phyloP scores from a whole-genome alignment of 2,797 vertebrate genomes.

The Pseudochromis fuscus region DNA sequence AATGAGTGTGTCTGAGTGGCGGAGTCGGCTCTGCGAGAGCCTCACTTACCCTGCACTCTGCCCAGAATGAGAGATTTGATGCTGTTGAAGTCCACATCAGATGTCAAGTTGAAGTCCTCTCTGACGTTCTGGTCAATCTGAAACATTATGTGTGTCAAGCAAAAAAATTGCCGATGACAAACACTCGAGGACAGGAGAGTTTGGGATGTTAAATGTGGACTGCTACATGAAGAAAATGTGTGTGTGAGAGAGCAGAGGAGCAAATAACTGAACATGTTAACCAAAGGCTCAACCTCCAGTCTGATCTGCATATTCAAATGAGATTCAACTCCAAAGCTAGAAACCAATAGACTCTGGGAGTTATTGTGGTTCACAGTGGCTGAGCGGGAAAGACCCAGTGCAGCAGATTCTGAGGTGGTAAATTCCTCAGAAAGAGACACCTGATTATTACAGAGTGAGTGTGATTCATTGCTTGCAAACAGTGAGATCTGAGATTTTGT shows the following conservation, averaged over 20 bases:
- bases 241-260: slow-evolving; percentile 14
- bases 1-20: slow-evolving; percentile 45
- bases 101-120: slow-evolving; percentile 90
- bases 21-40: not conserved
- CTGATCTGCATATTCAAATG: slow-evolving; percentile 23
- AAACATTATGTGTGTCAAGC: slow-evolving; percentile 44
- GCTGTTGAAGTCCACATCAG: slow-evolving; percentile 90
- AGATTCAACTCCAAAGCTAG: slow-evolving; percentile 17
- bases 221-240: slow-evolving; percentile 16
- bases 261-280: slow-evolving; percentile 11
- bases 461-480: slow-evolving; percentile 13
- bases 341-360: slow-evolving; percentile 3
- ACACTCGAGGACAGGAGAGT: not conserved
- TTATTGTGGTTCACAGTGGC: slow-evolving; percentile 7
- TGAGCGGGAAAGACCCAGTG: not conserved
- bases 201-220: not conserved
- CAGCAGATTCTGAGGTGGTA: slow-evolving; percentile 5
- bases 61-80: slow-evolving; percentile 90
- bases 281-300: not conserved
- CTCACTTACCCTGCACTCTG: slow-evolving; percentile 89
- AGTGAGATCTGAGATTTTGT: slow-evolving; percentile 33
- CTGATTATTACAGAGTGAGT: not conserved
- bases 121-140: slow-evolving; percentile 89
- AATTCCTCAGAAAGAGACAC: not conserved
- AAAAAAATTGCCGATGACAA: not conserved